Percentiles rank a stretch among this genome's conserved stretches.
Evolutionary conservation across 2,113 vertebrate genomes (phyloP).

Genomic region (Carettochelys insculpta): DNA sequence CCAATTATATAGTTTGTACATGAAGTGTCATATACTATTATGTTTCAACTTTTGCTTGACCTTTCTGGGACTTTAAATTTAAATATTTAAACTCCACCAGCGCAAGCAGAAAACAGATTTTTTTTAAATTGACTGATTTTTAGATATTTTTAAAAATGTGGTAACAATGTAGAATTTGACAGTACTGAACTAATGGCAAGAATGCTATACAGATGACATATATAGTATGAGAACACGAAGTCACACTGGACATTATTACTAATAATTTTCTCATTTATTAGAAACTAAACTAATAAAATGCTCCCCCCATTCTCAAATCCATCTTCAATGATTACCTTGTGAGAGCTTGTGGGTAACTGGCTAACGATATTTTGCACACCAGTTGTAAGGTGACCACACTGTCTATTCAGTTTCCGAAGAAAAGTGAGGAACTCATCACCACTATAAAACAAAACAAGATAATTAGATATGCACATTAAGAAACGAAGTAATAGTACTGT

Average conservation of each 20-base stretch:
- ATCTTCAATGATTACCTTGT: slow-evolving; percentile 81
- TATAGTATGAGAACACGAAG: neutral
- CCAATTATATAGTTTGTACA: neutral
- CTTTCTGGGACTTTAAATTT: slow-evolving; percentile 32
- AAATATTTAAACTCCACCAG: slow-evolving; percentile 40
- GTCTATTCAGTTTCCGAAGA: slow-evolving; percentile 85
- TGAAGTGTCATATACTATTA: neutral
- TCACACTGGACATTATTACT: neutral
- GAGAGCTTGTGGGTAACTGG: slow-evolving; percentile 82
- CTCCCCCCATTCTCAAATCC: neutral
- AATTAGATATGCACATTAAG: neutral
- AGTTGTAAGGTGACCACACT: slow-evolving; percentile 86
- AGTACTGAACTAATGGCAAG: neutral
- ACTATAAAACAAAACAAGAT: slow-evolving; percentile 70
- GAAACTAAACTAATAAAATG: neutral
- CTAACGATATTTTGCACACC: slow-evolving; percentile 81
- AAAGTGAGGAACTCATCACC: slow-evolving; percentile 88
- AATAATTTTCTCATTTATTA: neutral
- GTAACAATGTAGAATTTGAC: neutral
- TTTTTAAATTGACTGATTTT: neutral
- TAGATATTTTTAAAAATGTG: neutral
- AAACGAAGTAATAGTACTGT: neutral
- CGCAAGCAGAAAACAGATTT: slow-evolving; percentile 19
- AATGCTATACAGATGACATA: neutral
- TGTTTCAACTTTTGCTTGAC: slow-evolving; percentile 21